phyloP scores from a whole-genome alignment of 2,888 invertebrate genomes.

The Lasioglossum marginatum region DNA sequence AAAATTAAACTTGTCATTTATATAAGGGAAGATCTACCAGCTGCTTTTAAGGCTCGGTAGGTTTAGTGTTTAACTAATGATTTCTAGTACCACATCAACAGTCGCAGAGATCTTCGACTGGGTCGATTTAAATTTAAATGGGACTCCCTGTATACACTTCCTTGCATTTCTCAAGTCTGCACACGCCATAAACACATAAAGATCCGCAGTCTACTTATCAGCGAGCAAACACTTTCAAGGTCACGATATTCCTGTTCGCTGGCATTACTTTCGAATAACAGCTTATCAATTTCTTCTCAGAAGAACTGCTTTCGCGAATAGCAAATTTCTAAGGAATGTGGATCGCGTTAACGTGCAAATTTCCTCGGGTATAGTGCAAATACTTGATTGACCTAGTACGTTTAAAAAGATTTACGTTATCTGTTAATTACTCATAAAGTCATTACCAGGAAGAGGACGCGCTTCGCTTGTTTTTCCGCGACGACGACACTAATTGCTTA shows the following conservation, averaged over 20 bases:
- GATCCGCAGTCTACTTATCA: too few relatives aligned
- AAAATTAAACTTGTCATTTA: too few relatives aligned
- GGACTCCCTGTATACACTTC: too few relatives aligned
- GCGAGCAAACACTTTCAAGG: background rate
- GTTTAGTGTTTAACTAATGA: too few relatives aligned
- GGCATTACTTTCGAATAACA: background rate
- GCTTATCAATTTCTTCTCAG: background rate
- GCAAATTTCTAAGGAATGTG: background rate
- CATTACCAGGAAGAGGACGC: background rate
- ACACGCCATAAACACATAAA: too few relatives aligned
- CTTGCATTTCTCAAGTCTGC: too few relatives aligned
- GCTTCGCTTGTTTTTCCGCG: background rate
- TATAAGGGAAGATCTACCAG: too few relatives aligned
- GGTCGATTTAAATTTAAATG: too few relatives aligned
- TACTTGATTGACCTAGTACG: background rate
- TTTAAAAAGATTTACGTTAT: slow-evolving; percentile 7
- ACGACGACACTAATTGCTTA: slow-evolving; percentile 37
- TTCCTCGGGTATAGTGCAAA: background rate
- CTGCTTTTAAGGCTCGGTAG: too few relatives aligned
- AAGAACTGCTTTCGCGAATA: background rate
- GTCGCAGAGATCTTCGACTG: too few relatives aligned
- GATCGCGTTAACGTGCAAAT: background rate
- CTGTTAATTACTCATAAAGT: slow-evolving; percentile 1
- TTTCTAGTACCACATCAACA: too few relatives aligned
- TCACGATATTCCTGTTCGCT: background rate